Evolutionary conservation across 2,797 vertebrate species (phyloP), one percentile per base, ranked within the genome.

Genomic region (Labeo calbasu): DNA sequence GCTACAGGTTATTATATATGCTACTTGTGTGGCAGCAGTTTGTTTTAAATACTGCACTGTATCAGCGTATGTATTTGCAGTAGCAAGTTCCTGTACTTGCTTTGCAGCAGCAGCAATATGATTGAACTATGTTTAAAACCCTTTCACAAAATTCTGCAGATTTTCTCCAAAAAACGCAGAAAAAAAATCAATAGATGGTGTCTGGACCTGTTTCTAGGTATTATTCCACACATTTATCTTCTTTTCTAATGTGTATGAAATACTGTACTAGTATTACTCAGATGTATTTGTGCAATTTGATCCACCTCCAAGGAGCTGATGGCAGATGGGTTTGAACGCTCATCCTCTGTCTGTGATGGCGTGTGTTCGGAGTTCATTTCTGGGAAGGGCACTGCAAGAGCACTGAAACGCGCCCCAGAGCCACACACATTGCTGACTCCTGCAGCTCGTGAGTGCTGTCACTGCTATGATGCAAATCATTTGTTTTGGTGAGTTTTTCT

Each of bases 381-480:
- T 71, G 71, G 82, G 82, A 81, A 75, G 72, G 77, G 17, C 73
- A 23, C 53, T 78, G 70, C n/a, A 68, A 75, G 82, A 70, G 48
- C 65, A 63, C 23, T 71, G 36, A 75, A 61, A 69, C 61, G 8
- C 81, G 23, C 72, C 65, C 77, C 72, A 59, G 66, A 85, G 80
- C 83, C 81, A 85, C 57, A 70, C 73, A 85, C 85, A 72, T 48
- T 55, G 79, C 82, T 87, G 77, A 78, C 63, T 83, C 79, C 77
- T 53, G 72, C 84, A 77, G 50, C 76, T 57, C 23, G 63, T 55
- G 53, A 43, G 59, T 69, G 36, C 66, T 83, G 75, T 71, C 82
- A 69, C 63, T 59, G 81, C 55, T 70, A 59, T 84, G 82, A 87
- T 89, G 79, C 86, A 84, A 88, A 88, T 84, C 73, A 69, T 85